Percentiles rank a stretch among this genome's conserved stretches.
phyloP scores from a whole-genome alignment of 2,888 invertebrate genomes.

The Horisme vitalbata region DNA sequence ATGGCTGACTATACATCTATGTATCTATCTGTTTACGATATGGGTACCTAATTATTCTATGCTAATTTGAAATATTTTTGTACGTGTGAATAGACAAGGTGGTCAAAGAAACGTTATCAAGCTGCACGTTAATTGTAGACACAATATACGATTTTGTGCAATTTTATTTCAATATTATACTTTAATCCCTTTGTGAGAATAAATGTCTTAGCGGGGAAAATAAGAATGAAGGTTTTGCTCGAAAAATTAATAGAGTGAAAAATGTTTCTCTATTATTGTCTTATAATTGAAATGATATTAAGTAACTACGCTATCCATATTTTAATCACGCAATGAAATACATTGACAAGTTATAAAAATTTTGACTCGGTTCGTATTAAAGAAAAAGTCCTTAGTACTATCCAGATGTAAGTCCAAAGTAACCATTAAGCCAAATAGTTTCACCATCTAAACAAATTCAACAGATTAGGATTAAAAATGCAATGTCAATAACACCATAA shows the following conservation, averaged over 20 bases:
- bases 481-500: slow-evolving; percentile 35
- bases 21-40: slow-evolving; percentile 57
- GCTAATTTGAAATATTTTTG: not conserved
- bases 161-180: no score
- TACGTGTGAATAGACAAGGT: not conserved
- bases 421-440: slow-evolving; percentile 13
- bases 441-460: slow-evolving; percentile 25
- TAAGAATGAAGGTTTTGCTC: no score
- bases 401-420: slow-evolving; percentile 8
- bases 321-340: no score
- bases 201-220: no score
- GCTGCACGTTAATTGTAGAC: no score
- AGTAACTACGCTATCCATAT: no score
- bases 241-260: no score
- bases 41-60: slow-evolving; percentile 16
- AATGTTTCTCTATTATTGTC: no score
- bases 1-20: slow-evolving; percentile 67
- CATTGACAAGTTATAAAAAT: not conserved
- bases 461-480: slow-evolving; percentile 32
- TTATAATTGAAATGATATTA: no score
- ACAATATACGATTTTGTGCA: no score
- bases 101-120: no score
- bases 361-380: not conserved
- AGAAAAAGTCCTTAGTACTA: slow-evolving; percentile 1
- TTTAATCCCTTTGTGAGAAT: no score